Conservation (phyloP, 2,113 vertebrate species). For the Mirza zaza region DNA sequence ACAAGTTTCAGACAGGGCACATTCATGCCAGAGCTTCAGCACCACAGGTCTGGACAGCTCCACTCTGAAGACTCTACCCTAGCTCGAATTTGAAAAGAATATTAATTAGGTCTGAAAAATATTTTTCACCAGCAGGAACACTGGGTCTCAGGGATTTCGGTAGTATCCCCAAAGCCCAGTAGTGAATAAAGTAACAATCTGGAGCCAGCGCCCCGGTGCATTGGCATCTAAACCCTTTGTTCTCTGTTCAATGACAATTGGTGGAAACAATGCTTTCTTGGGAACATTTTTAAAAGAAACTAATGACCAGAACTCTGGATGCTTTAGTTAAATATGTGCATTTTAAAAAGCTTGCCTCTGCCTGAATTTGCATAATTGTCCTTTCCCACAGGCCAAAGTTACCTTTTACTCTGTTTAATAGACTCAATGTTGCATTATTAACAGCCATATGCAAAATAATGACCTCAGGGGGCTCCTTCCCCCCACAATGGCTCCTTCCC, state of each 20-base stretch:
- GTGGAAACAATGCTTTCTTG: conserved; percentile 38
- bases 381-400: conserved; percentile 64
- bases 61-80: accelerated
- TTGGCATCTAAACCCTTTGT: neutral
- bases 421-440: conserved; percentile 57
- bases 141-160: neutral
- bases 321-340: conserved; percentile 72
- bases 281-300: conserved; percentile 60
- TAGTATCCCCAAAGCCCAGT: neutral
- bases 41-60: conserved; percentile 18
- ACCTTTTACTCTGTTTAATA: conserved; percentile 59
- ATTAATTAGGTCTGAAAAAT: neutral
- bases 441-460: conserved; percentile 34
- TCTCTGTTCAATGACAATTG: neutral
- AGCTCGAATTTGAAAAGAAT: neutral
- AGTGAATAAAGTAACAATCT: accelerated
- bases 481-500: neutral
- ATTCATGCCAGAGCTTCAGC: neutral
- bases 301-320: conserved; percentile 53
- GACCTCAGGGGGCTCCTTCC: conserved; percentile 12
- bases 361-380: conserved; percentile 69
- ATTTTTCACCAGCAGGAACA: neutral
- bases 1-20: neutral
- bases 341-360: conserved; percentile 68
- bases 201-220: neutral